Percentiles rank a stretch among this genome's conserved stretches.
Evolutionary conservation across 2,113 vertebrate species (phyloP).

Genomic region (Microcebus griseorufus): DNA sequence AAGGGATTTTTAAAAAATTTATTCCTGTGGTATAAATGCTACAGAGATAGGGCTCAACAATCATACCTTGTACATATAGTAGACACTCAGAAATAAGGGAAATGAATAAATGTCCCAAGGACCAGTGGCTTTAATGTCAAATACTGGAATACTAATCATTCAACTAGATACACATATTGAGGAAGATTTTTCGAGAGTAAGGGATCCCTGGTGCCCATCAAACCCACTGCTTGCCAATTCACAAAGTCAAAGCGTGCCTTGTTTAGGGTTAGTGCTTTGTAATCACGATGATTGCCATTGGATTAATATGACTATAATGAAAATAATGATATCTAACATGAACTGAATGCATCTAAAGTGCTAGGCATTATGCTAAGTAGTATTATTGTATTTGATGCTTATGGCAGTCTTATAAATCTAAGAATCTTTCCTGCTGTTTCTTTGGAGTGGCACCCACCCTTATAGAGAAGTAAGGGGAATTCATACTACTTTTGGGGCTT

Average conservation of each 20-base stretch:
- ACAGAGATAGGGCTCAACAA: neutral
- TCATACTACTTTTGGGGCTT: neutral
- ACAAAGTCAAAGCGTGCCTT: neutral
- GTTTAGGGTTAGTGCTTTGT: neutral
- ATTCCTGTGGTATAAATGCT: neutral
- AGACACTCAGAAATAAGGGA: neutral
- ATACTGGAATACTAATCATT: neutral
- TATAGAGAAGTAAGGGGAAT: neutral
- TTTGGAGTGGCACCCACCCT: neutral
- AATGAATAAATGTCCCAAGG: neutral
- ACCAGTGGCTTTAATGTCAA: neutral
- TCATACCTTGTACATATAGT: neutral
- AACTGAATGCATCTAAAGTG: neutral
- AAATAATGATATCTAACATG: neutral
- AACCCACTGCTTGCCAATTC: neutral
- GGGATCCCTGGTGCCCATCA: neutral
- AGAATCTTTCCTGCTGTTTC: neutral
- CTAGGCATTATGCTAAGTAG: neutral
- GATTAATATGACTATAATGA: neutral
- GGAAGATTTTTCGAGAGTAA: neutral
- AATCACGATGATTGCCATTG: neutral
- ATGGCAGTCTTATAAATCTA: neutral
- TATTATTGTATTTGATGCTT: neutral
- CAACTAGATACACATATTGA: neutral
- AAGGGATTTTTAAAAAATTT: neutral